Evolutionary conservation across 2,797 vertebrate species (phyloP).

Genomic region (Limosa lapponica): DNA sequence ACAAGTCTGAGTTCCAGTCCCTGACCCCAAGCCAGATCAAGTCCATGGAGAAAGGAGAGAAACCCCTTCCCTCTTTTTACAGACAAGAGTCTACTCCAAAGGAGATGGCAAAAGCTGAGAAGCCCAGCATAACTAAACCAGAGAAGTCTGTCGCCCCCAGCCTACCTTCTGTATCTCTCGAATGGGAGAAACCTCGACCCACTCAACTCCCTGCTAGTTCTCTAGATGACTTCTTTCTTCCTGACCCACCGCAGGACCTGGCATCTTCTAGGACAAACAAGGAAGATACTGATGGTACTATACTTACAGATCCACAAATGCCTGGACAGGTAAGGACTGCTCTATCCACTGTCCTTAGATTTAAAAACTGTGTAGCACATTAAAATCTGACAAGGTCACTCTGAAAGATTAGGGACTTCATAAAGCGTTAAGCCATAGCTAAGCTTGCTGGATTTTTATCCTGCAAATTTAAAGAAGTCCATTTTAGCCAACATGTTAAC

Average conservation of each 20-base stretch:
- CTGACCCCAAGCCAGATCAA: slow-evolving; percentile 98
- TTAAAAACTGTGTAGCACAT: background rate
- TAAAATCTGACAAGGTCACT: background rate
- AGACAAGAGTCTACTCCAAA: slow-evolving; percentile 80
- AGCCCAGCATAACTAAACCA: slow-evolving; percentile 76
- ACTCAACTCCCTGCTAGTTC: slow-evolving; percentile 77
- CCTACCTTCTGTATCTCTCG: slow-evolving; percentile 62
- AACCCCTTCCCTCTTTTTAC: slow-evolving; percentile 87
- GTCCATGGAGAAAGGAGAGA: slow-evolving; percentile 96
- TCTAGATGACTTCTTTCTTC: slow-evolving; percentile 81
- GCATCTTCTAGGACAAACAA: slow-evolving; percentile 28
- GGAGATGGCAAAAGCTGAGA: slow-evolving; percentile 77
- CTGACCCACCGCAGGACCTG: slow-evolving; percentile 76
- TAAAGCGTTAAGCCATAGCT: background rate
- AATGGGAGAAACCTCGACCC: slow-evolving; percentile 85
- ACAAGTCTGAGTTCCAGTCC: slow-evolving; percentile 90
- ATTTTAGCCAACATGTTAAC: background rate
- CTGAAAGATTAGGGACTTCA: background rate
- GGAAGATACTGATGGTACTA: slow-evolving; percentile 42
- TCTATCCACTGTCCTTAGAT: background rate
- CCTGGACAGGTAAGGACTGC: slow-evolving; percentile 84
- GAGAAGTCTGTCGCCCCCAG: slow-evolving; percentile 75
- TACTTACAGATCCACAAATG: slow-evolving; percentile 71
- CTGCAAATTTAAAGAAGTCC: background rate
- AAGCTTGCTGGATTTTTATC: background rate